Evolutionary conservation across 1,140 invertebrate genomes (phyloP).

Genomic region (Danaus plexippus): DNA sequence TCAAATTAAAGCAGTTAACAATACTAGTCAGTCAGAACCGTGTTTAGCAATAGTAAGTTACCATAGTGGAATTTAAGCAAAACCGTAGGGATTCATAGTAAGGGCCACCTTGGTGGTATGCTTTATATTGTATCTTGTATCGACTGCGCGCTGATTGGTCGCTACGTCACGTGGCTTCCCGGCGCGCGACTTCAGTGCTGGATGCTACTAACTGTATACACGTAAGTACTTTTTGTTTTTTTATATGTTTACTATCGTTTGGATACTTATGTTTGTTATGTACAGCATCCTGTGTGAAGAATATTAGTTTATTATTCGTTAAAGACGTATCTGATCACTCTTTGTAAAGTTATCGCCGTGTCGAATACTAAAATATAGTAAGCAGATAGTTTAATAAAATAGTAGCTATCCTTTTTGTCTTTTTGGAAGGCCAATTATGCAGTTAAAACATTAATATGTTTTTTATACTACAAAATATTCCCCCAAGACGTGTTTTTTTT

Average conservation of each 20-base stretch:
- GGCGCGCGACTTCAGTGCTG: constrained; percentile 72
- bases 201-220: constrained; percentile 74
- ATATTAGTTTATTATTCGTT: background rate
- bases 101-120: constrained; percentile 63
- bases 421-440: too few species aligned
- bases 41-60: constrained; percentile 56
- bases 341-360: too few species aligned
- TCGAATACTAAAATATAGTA: too few species aligned
- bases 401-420: too few species aligned
- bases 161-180: constrained; percentile 72
- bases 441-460: too few species aligned
- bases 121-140: constrained; percentile 70
- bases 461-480: too few species aligned
- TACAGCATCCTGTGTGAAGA: background rate
- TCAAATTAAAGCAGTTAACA: constrained; percentile 26
- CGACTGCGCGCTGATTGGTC: constrained; percentile 72
- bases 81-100: constrained; percentile 29
- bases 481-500: too few species aligned
- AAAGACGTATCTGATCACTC: constrained; percentile 4
- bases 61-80: constrained; percentile 37
- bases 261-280: constrained; percentile 14
- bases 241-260: too few species aligned
- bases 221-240: constrained; percentile 54
- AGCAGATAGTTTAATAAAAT: too few species aligned
- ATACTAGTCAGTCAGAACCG: constrained; percentile 54